phyloP scores from a whole-genome alignment of 1,140 invertebrate genomes.

The Maconellicoccus hirsutus region DNA sequence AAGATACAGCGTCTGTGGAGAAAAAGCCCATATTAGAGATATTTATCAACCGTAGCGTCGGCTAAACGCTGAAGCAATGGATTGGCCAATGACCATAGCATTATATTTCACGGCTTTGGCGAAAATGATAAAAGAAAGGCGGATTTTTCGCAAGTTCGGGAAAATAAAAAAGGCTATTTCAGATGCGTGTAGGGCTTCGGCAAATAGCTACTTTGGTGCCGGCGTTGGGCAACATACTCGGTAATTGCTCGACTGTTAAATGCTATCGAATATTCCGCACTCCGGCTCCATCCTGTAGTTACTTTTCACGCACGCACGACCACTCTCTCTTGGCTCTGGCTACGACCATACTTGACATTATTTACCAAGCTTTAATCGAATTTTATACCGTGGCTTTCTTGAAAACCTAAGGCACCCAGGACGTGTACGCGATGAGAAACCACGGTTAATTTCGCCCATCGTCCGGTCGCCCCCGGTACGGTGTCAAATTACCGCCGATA shows the following conservation, averaged over 20 bases:
- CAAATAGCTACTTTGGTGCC: too few relatives aligned
- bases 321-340: neutral
- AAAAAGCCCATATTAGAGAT: too few relatives aligned
- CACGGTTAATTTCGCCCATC: neutral
- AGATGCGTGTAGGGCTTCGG: too few relatives aligned
- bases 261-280: neutral
- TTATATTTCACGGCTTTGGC: too few relatives aligned
- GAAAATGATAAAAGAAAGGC: too few relatives aligned
- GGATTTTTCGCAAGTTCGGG: too few relatives aligned
- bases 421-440: neutral
- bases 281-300: neutral
- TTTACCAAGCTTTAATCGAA: constrained; percentile 2
- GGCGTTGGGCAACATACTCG: neutral
- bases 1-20: too few relatives aligned
- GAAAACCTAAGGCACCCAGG: too few relatives aligned
- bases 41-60: too few relatives aligned
- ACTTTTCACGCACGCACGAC: constrained; percentile 18
- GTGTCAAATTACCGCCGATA: constrained; percentile 1
- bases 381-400: neutral
- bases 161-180: too few relatives aligned
- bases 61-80: too few relatives aligned
- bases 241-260: constrained; percentile 15
- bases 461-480: neutral
- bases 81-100: too few relatives aligned
- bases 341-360: neutral